Evolutionary conservation across 2,797 vertebrate genomes (phyloP), one percentile per base, ranked within the genome.

Genomic region (Furcifer pardalis): DNA sequence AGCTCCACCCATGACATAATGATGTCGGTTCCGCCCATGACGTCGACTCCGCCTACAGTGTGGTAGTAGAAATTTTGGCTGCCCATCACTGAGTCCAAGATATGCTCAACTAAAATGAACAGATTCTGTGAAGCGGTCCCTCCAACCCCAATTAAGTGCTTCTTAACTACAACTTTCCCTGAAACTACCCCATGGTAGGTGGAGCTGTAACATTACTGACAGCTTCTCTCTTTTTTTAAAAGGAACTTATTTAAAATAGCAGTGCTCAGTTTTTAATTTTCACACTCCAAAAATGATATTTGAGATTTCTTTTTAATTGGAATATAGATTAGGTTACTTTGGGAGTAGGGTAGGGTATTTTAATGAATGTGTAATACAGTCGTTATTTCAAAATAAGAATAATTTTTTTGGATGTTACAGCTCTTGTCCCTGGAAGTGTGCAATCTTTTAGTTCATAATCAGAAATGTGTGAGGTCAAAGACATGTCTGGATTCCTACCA

Each of bases 281-380:
- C 42, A 77, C 63, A 75, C 6, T 1, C 25, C 10, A 80, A 59
- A 59, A 93, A 10, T 6, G n/a, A 40, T 72, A 76, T 77, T 0
- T 74, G 65, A 86, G 46, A 46, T 83, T 87, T 91, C 42, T 75
- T 92, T 66, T 86, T 84, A 91, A 84, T 59, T 87, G 72, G 80
- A 83, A 81, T 62, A 35, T 52, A 72, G 76, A 60, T 32, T 63
- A 65, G 8, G 42, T 25, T 32, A 65, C 42, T 86, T 82, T 82
- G 56, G 42, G 10, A 74, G 75, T 42, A 82, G 23, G 74, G 25
- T 17, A 30, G 7, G 25, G 66, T 87, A 42, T 40, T 40, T 86
- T 82, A 66, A 60, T 76, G 40, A 52, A 81, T 81, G 78, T 37
- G 40, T 63, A 85, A 5, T n/a, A n/a, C n/a, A n/a, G n/a, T n/a